phyloP scores from a whole-genome alignment of 2,797 vertebrate species.

The Pipistrellus pipistrellus region DNA sequence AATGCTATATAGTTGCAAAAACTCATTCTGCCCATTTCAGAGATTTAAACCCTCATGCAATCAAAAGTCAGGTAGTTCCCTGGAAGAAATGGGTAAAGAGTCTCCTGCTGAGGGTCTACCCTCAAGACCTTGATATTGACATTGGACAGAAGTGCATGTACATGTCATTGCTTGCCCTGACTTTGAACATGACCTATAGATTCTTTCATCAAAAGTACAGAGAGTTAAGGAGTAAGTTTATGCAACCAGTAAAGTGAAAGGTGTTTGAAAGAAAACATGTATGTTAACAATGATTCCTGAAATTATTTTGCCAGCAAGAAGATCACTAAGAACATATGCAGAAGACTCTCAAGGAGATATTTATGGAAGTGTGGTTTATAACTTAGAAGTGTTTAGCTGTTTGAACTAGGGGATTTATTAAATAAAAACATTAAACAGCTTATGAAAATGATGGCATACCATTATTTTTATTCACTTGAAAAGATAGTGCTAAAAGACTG shows the following conservation, averaged over 20 bases:
- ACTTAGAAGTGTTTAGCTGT: not conserved
- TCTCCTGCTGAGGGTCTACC: not conserved
- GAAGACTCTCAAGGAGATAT: not conserved
- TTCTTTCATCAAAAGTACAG: not conserved
- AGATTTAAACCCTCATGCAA: not conserved
- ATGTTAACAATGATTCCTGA: not conserved
- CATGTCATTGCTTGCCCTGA: not conserved
- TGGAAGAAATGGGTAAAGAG: not conserved
- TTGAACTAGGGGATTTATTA: not conserved
- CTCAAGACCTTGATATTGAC: not conserved
- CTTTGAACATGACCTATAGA: constrained; percentile 5
- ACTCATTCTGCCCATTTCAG: not conserved
- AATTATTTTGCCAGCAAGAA: constrained; percentile 7
- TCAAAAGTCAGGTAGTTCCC: not conserved
- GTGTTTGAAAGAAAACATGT: not conserved
- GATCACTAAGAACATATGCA: not conserved
- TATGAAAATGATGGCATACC: not conserved
- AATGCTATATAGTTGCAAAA: not conserved
- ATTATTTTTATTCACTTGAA: constrained; percentile 34
- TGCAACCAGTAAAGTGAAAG: not conserved
- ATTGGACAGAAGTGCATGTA: not conserved
- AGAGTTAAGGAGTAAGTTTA: not conserved
- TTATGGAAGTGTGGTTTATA: not conserved
- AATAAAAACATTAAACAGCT: not conserved
- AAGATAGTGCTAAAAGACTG: not conserved